Evolutionary conservation across 2,888 invertebrate species (phyloP), one percentile per base, ranked within the genome.

Genomic region (Zootermopsis nevadensis): DNA sequence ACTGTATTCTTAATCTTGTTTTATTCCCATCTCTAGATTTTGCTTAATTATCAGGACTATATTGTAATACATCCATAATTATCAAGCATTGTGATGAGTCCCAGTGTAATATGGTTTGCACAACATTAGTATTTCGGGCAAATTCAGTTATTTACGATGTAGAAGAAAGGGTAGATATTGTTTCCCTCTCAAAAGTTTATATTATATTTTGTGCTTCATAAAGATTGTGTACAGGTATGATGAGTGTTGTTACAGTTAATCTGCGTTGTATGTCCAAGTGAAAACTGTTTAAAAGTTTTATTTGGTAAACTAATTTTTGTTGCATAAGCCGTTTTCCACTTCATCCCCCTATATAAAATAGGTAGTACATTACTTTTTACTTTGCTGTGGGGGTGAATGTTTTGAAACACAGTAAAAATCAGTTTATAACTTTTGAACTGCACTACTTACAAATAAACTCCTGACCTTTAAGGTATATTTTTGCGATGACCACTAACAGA

Each of bases 311-410:
- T 79, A 66, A 66, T 79, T 79, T 74, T 79, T 79, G 79, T 79
- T 79, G 35, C 35, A 60, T 79, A 66, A 79, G 35, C 79, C 66
- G 79, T 79, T 79, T 79, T 79, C 79, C 35, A 79, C 35, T 79
- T 79, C 82, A 82, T 82, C 76, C 74, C 74, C 76, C 60, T 82
- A 82, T 82, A 82, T 74, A 76, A 74, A 76, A 76, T 82, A 76
- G 55, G 55, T 74, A 81, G 35, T 72, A 82, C 30, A 15, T 82
- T 74, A 42, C 30, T 76, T 81, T 82, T 74, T 82, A 81, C 38
- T 72, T 66, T 79, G 60, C 79, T 79, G 66, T 79, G 79, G 66
- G 66, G 55, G 27, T 55, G 74, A 42, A 35, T 69, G 69, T 42
- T 74, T 38, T 74, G 74, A n/a, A 74, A 4, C 42, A 24, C 74